phyloP scores from a whole-genome alignment of 2,797 vertebrate species.

The Acropternis orthonyx region DNA sequence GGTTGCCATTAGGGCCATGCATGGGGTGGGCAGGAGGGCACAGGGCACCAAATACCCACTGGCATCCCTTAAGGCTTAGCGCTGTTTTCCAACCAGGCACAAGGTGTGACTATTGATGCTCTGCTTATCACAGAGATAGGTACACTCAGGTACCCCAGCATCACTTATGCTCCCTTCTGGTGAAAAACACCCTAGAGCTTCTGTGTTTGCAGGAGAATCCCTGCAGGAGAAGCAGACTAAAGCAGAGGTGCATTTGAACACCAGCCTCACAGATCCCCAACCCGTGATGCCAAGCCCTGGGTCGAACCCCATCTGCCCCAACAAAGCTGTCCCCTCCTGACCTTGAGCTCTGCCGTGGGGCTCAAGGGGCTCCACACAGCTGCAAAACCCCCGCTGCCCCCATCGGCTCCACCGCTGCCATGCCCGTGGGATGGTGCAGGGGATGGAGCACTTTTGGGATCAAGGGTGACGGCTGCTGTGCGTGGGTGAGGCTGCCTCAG shows the following conservation, averaged over 20 bases:
- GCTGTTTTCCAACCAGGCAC: background rate
- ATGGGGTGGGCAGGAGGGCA: background rate
- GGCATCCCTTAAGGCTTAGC: background rate
- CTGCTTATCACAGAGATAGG: background rate
- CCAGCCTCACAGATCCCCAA: background rate
- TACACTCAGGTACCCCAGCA: background rate
- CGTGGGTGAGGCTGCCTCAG: slow-evolving; percentile 6
- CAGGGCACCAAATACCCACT: background rate
- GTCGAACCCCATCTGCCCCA: background rate
- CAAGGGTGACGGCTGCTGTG: background rate
- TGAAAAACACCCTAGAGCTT: background rate
- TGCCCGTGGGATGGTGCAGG: background rate
- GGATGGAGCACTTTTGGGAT: background rate
- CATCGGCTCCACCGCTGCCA: rapidly evolving
- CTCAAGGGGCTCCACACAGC: background rate
- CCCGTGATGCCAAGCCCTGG: background rate
- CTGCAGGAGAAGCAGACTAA: background rate
- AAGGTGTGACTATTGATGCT: background rate
- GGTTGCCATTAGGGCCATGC: background rate
- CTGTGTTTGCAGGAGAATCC: background rate
- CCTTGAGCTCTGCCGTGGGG: background rate
- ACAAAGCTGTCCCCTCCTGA: background rate
- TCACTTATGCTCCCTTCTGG: background rate
- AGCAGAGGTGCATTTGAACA: background rate
- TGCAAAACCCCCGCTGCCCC: background rate